Conservation (phyloP, 2,113 vertebrate genomes). For the Mobula birostris region DNA sequence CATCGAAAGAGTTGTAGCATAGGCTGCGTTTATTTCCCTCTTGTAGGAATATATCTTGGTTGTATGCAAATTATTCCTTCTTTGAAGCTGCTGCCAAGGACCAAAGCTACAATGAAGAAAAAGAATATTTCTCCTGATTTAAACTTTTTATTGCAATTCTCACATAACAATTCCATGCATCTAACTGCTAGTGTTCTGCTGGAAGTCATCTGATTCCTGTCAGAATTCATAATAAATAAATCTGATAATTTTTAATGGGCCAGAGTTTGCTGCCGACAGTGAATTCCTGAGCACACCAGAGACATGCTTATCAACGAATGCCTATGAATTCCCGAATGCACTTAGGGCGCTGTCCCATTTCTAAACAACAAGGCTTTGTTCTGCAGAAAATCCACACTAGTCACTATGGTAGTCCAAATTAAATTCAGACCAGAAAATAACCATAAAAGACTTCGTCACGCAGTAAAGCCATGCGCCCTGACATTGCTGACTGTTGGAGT, state of each 20-base stretch:
- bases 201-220: constrained; percentile 16
- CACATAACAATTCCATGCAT: background rate
- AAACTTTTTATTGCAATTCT: background rate
- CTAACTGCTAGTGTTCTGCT: background rate
- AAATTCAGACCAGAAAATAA: no score
- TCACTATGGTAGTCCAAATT: no score
- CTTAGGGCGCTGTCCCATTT: no score
- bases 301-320: no score
- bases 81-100: background rate
- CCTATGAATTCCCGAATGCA: no score
- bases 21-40: background rate
- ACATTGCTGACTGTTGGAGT: no score
- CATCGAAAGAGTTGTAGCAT: background rate
- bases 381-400: no score
- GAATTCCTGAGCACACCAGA: no score
- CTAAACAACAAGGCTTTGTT: no score
- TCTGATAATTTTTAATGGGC: background rate
- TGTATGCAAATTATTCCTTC: background rate
- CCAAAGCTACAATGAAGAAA: background rate
- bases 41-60: background rate
- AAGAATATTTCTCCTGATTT: background rate
- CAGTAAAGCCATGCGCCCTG: no score
- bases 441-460: no score
- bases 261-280: no score
- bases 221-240: background rate